These are phyloP conservation scores for Cyprinodon brontotheroides DNA, from an alignment of 2,113 vertebrate genomes.

Conservation along the genomic window DNA sequence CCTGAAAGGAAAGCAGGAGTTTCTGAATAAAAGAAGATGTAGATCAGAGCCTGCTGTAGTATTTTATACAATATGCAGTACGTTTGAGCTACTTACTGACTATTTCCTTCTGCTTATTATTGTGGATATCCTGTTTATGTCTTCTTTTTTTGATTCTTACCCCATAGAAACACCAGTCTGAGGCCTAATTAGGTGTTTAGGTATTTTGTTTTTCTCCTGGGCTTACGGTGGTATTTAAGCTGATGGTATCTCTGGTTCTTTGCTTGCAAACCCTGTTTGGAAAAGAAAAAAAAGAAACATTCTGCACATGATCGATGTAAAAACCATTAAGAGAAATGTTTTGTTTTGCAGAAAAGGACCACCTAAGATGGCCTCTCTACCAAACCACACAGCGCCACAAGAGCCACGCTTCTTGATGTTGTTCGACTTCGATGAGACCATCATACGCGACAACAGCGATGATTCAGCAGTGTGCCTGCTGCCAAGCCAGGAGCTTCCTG, in stretches of 20 bases:
- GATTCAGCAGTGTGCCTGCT: constrained; percentile 81
- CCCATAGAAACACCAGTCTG: constrained; percentile 11
- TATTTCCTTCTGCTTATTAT: constrained; percentile 11
- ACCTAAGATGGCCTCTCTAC: constrained; percentile 72
- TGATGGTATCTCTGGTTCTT: neutral
- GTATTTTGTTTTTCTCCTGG: constrained; percentile 10
- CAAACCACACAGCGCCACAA: neutral
- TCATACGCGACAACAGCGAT: constrained; percentile 91
- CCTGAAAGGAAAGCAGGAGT: neutral
- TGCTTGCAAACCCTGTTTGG: too few species aligned
- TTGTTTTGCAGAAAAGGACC: constrained; percentile 23
- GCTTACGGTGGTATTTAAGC: neutral
- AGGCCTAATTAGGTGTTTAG: constrained; percentile 29
- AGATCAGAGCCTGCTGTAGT: neutral
- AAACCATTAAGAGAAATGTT: neutral
- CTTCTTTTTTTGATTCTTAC: constrained; percentile 18
- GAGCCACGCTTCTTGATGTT: constrained; percentile 82
- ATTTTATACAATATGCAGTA: neutral
- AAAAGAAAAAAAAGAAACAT: too few species aligned
- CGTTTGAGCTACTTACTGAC: neutral
- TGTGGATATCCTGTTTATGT: constrained; percentile 51
- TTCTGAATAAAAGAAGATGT: neutral
- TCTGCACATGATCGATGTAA: too few species aligned
- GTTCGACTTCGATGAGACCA: constrained; percentile 96
- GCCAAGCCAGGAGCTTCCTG: constrained; percentile 83